phyloP scores from a whole-genome alignment of 92 coral and sea anemone species.

The Metridium senile region DNA sequence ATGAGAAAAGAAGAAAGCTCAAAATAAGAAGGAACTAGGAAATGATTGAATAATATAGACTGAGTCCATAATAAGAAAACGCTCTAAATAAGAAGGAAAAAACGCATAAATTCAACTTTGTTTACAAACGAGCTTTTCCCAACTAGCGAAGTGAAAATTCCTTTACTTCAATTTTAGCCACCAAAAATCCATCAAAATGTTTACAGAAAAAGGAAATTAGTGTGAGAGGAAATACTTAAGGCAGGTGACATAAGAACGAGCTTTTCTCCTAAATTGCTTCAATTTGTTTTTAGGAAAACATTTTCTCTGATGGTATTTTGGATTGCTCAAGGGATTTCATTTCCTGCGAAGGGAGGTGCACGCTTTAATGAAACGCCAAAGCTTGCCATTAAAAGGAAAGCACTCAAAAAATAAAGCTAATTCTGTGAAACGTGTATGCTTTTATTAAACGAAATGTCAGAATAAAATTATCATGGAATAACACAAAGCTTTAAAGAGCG shows the following conservation, averaged over 20 bases:
- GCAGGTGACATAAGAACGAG: background rate
- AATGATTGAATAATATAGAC: no score
- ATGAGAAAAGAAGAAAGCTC: background rate
- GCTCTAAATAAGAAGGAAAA: background rate
- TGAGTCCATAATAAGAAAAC: no score
- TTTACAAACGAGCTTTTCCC: background rate
- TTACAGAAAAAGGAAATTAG: slow-evolving; percentile 13
- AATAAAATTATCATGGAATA: background rate
- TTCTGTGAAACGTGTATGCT: background rate
- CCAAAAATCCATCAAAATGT: slow-evolving; percentile 4
- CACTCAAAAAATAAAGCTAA: background rate
- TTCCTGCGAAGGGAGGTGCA: background rate
- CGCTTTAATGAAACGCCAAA: background rate
- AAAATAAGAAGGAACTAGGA: background rate
- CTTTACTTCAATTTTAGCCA: background rate
- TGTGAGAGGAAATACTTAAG: background rate
- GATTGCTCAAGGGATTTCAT: background rate
- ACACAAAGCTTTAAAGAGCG: no score
- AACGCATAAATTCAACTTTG: no score
- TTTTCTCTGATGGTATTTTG: background rate
- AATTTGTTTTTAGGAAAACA: background rate
- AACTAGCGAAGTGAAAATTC: slow-evolving; percentile 4
- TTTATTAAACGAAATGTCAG: background rate
- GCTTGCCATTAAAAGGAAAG: background rate
- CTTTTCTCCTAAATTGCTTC: background rate